Conservation (phyloP, 2,888 invertebrate genomes). For the Yponomeuta sedellus region DNA sequence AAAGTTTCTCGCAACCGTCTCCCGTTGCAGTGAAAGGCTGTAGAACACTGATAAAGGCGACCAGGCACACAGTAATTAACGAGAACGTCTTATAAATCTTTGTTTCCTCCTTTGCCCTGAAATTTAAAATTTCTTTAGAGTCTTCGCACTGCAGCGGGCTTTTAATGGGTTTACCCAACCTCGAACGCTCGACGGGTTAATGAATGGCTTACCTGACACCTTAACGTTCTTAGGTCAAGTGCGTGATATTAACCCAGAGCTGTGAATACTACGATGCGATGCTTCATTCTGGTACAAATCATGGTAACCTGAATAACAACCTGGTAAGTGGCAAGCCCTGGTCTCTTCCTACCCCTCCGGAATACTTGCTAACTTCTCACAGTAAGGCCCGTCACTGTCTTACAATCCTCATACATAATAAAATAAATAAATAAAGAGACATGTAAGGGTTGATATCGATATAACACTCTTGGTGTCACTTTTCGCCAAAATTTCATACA, state of each 20-base stretch:
- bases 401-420: too few relatives aligned
- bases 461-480: too few relatives aligned
- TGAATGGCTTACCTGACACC: background rate
- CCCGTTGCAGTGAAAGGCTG: background rate
- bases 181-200: background rate
- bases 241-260: background rate
- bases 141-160: background rate
- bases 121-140: background rate
- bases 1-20: background rate
- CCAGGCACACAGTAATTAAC: background rate
- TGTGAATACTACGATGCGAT: background rate
- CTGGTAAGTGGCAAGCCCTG: too few relatives aligned
- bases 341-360: too few relatives aligned
- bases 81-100: background rate
- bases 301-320: background rate
- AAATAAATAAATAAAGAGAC: too few relatives aligned
- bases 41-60: background rate
- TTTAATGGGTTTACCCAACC: background rate
- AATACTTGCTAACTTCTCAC: too few relatives aligned
- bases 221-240: background rate
- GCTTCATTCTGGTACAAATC: background rate
- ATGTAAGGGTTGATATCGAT: too few relatives aligned
- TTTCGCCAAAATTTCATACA: too few relatives aligned
- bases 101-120: background rate
- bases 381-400: too few relatives aligned